Conservation (phyloP, 2,888 invertebrate genomes). For the Coelinius sp. region DNA sequence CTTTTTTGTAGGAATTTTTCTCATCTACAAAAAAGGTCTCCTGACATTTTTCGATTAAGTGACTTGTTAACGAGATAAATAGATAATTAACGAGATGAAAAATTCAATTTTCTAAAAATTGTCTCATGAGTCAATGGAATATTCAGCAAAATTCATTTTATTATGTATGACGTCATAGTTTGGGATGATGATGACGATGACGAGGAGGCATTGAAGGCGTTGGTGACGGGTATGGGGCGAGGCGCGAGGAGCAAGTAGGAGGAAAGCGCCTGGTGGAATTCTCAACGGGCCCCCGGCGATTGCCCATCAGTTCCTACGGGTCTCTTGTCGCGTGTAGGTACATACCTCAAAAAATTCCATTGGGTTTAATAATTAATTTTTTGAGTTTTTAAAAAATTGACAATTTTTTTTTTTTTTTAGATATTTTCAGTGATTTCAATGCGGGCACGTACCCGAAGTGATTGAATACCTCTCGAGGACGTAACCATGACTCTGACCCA, state of each 20-base stretch:
- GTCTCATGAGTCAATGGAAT: no score
- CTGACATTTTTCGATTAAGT: no score
- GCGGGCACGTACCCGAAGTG: no score
- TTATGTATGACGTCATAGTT: conserved; percentile 9
- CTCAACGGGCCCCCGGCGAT: conserved; percentile 42
- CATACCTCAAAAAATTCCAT: not conserved
- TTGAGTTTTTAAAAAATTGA: not conserved
- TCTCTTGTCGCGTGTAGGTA: conserved; percentile 48
- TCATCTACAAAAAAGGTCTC: no score
- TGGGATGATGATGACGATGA: conserved; percentile 31
- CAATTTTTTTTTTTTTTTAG: not conserved
- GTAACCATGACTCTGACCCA: conserved; percentile 62
- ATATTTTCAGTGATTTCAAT: no score
- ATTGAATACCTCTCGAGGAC: conserved; percentile 16
- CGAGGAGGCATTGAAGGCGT: conserved; percentile 30
- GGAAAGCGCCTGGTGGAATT: conserved; percentile 43
- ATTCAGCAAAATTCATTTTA: not conserved
- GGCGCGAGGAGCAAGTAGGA: conserved; percentile 40
- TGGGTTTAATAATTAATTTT: not conserved
- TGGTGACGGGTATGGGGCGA: conserved; percentile 37
- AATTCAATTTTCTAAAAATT: no score
- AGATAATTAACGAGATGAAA: no score
- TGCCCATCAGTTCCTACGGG: conserved; percentile 49
- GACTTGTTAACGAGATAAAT: no score
- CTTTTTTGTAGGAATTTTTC: no score